Evolutionary conservation across 2,113 vertebrate genomes (phyloP), one percentile per base, ranked within the genome.

Genomic region (Eurystomus gularis): DNA sequence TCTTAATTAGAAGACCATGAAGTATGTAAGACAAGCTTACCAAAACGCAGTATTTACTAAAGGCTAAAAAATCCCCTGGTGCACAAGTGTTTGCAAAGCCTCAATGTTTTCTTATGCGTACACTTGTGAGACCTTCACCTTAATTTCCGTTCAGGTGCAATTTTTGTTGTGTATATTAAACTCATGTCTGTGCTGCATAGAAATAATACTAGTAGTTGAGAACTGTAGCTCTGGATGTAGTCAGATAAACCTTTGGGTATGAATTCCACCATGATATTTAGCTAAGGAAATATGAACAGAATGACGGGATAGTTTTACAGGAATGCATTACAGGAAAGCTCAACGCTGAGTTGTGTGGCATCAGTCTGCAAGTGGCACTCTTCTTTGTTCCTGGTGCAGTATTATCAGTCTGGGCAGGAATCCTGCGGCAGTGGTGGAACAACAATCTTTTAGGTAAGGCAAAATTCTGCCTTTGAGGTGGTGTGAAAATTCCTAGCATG

Each of bases 1-100:
- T 85, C 60, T 86, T 94, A 57, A 94, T 97, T 97, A 85, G 75
- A 87, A 94, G 68, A 70, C 1, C 26, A n/a, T 90, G 72, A 78
- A 87, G 78, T 71, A 20, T 28, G 2, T 39, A 33, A 58, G 42
- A 33, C 24, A 39, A 69, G 24, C 52, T 73, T 94, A 52, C 40
- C 48, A 37, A 75, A 95, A 86, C 42, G 26, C 2, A 37, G 6
- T 42, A 33, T 44, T 7, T 62, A 31, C 35, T 46, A 3, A 35
- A 54, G 20, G 15, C 58, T 62, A 31, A 72, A 57, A 75, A 4
- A 13, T 46, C 20, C 37, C 46, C 12, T 33, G 17, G 33, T 65
- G 40, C 39, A 44, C 15, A 70, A 57, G 8, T 35, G 33, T 46
- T 88, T 82, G 26, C 19, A n/a, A 46, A 68, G 46, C 71, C 55